These are phyloP conservation scores for Gambelia wislizenii DNA, from an alignment of 2,797 vertebrate species.

Conservation along the genomic window DNA sequence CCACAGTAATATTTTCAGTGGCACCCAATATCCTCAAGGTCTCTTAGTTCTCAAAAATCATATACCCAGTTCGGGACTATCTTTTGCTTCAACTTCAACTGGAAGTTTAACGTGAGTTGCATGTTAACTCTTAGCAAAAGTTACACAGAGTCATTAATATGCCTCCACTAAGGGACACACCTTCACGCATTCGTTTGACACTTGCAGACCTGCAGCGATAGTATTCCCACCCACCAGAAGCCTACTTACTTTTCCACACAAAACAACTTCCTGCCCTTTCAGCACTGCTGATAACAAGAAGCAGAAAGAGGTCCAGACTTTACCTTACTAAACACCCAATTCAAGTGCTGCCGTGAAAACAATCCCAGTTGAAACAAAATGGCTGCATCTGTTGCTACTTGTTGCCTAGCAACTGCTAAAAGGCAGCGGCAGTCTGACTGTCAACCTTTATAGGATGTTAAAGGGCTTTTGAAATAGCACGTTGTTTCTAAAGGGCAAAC, in stretches of 20 bases:
- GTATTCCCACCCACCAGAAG: no score
- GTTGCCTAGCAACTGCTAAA: slow-evolving; percentile 59
- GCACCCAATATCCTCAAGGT: background rate
- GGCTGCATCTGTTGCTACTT: slow-evolving; percentile 40
- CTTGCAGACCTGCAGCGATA: no score
- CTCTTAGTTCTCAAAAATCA: background rate
- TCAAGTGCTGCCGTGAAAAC: no score
- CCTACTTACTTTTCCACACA: no score
- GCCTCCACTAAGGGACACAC: no score
- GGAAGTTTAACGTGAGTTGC: background rate
- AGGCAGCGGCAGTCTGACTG: rapidly evolving
- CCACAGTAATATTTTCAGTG: background rate
- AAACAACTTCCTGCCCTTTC: no score
- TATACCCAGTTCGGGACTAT: no score
- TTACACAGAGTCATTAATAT: no score
- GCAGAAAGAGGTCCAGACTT: background rate
- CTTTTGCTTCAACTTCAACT: background rate
- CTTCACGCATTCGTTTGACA: no score
- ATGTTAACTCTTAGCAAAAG: no score
- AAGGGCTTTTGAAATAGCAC: no score
- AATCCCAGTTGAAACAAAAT: background rate
- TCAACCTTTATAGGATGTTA: rapidly evolving
- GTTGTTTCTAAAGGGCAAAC: no score
- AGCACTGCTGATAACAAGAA: background rate
- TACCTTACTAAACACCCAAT: background rate